Evolutionary conservation across 2,888 invertebrate genomes (phyloP).

Genomic region (Sicus ferrugineus): DNA sequence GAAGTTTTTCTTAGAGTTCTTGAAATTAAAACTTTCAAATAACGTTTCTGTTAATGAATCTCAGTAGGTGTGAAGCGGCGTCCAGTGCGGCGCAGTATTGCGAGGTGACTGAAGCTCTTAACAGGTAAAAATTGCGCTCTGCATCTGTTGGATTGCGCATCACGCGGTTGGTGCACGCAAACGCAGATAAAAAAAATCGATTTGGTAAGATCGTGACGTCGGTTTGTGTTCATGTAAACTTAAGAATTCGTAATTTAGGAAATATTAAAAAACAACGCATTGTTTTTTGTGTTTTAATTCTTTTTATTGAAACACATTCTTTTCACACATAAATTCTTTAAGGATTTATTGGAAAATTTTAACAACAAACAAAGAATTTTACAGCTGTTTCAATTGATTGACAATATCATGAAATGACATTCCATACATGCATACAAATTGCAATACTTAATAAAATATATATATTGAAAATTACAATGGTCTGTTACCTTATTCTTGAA

Average conservation of each 20-base stretch:
- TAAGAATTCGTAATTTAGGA: too few relatives aligned
- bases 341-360: too few relatives aligned
- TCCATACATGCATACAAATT: too few relatives aligned
- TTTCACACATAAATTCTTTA: too few relatives aligned
- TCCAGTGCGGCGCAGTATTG: conserved; percentile 2
- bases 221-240: too few relatives aligned
- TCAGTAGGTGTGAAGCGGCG: neutral
- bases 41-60: neutral
- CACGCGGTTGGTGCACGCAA: neutral
- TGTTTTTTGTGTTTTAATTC: neutral
- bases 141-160: neutral
- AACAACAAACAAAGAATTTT: neutral
- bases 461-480: too few relatives aligned
- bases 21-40: neutral
- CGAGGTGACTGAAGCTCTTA: neutral
- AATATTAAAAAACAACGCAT: neutral
- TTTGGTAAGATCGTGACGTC: too few relatives aligned
- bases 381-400: neutral
- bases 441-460: too few relatives aligned
- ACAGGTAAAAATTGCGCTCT: neutral
- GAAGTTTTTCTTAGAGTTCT: neutral
- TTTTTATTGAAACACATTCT: conserved; percentile 1
- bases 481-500: too few relatives aligned
- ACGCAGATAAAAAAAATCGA: neutral
- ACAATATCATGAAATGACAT: too few relatives aligned